Conservation (phyloP, 2,888 invertebrate species). For the Gnatocerus cornutus region DNA sequence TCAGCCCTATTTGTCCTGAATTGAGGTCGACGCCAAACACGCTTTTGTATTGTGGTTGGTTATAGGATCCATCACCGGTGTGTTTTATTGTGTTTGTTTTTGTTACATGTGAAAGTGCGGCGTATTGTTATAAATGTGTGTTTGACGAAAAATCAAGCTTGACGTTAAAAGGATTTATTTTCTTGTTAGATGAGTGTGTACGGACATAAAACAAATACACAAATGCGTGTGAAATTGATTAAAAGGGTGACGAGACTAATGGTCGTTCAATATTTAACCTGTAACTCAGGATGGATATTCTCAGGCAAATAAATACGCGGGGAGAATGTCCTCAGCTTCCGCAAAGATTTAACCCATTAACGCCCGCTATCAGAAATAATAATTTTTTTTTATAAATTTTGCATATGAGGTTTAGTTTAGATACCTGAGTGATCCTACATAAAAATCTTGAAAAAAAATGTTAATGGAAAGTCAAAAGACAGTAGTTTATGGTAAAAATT, state of each 20-base stretch:
- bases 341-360: no score
- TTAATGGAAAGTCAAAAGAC: no score
- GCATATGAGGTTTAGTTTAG: no score
- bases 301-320: not conserved
- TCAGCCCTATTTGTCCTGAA: constrained; percentile 40
- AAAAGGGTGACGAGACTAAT: constrained; percentile 27
- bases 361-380: no score
- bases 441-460: no score
- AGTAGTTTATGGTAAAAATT: no score
- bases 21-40: constrained; percentile 40
- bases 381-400: no score
- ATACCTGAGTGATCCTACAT: no score
- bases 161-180: constrained; percentile 40
- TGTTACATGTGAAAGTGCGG: constrained; percentile 38
- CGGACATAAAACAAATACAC: constrained; percentile 32
- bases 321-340: no score
- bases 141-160: constrained; percentile 33
- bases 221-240: constrained; percentile 27
- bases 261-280: constrained; percentile 32
- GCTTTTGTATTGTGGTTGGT: constrained; percentile 36
- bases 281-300: not conserved
- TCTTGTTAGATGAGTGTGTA: constrained; percentile 37
- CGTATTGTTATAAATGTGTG: constrained; percentile 39
- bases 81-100: constrained; percentile 44
- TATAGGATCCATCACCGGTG: constrained; percentile 42